Base-by-base conservation (phyloP, 2,888 invertebrate species). In the Augochlorella aurata region DNA sequence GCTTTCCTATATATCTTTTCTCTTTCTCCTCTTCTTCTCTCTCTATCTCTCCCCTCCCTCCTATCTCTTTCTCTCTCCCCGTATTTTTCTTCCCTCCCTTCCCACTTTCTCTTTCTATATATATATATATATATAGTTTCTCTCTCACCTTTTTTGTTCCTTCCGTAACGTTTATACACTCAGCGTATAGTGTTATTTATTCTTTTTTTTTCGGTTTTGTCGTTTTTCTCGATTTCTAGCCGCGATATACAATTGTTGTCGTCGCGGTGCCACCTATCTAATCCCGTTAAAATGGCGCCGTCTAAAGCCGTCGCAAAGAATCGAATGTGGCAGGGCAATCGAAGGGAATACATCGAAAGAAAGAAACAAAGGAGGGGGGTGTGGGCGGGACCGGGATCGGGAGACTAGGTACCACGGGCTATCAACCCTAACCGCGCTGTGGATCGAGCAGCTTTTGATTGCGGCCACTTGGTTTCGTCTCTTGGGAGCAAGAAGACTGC, bases 231-330 rank as follows among this genome's bases (percentile, higher is more conserved):
- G 85, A 44, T 65, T 65, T 88, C 88, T 90, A 90, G 84, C 83
- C 86, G 88, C 63, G 89, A 90, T 89, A 88, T 38, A 81, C 86
- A 38, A 87, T 88, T 16, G 18, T 63, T 84, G 88, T 87, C 86
- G 83, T 88, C 87, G 88, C 87, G 90, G 83, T 86, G 65, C n/a
- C 73, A 24, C 85, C 86, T 90, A 89, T 85, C 86, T 88, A 88
- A 63, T 86, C 70, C 81, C 49, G 52, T 58, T 73, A 66, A 78
- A 85, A 82, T 72, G 79, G 76, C 81, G 72, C 78, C 70, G 73
- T 79, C 81, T 79, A 88, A 85, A 81, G 78, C 80, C 77, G 70
- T 85, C 75, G 83, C 83, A 84, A 87, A 87, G 80, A 80, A 85
- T 85, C 74, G 69, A 76, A 79, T 73, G 49, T 84, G 77, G 74